A percentile compares a stretch with the other conserved stretches of the same genome.
These are phyloP conservation scores for Meriones unguiculatus DNA, from an alignment of 2,113 vertebrate species.

Conservation along the genomic window DNA sequence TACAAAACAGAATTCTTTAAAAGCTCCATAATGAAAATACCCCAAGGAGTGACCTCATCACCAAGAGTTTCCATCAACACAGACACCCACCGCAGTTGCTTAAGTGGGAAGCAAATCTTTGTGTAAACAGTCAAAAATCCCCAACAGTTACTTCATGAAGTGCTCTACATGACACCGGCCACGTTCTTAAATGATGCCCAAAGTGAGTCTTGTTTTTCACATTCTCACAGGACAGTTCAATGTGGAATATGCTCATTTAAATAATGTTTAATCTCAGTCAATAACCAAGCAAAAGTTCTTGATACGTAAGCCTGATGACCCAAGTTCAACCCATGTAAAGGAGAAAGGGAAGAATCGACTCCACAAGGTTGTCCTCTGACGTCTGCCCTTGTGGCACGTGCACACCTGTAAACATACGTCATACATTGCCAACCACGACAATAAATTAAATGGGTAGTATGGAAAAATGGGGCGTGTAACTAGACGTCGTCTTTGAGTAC, in stretches of 20 bases:
- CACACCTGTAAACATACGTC: not conserved
- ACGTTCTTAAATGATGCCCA: not conserved
- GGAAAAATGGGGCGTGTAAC: not conserved
- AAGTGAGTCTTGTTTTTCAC: not conserved
- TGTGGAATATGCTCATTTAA: not conserved
- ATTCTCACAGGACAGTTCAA: not conserved
- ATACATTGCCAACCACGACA: no score
- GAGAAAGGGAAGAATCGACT: no score
- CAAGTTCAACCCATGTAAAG: not conserved
- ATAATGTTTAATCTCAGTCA: not conserved
- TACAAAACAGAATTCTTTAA: constrained; percentile 27
- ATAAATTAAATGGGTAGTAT: not conserved
- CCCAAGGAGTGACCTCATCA: not conserved
- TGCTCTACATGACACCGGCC: not conserved
- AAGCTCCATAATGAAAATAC: constrained; percentile 37
- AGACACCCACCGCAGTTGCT: not conserved
- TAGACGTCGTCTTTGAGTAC: not conserved
- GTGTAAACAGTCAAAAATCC: not conserved
- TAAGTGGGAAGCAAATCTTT: not conserved
- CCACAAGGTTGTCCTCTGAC: not conserved
- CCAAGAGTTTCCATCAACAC: constrained; percentile 13
- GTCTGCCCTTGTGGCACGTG: not conserved
- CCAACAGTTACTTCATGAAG: not conserved
- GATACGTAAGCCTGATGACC: not conserved
- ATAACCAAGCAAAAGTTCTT: not conserved